phyloP scores from a whole-genome alignment of 2,888 invertebrate species.

The Lepidocyrtoides sp. region DNA sequence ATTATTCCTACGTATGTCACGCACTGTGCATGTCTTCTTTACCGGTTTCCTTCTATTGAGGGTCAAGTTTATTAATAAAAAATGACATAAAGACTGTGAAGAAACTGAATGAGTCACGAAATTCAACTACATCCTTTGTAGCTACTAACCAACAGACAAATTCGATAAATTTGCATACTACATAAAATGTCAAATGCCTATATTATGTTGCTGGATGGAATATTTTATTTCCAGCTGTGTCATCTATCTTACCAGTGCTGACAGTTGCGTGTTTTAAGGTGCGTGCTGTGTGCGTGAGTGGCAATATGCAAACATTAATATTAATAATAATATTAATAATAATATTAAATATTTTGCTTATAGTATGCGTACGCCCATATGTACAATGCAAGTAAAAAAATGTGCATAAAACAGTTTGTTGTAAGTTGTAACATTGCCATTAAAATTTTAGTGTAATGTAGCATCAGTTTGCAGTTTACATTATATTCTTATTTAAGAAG shows the following conservation, averaged over 20 bases:
- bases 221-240: conserved; percentile 34
- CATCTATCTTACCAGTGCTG: conserved; percentile 12
- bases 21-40: conserved; percentile 8
- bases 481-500: neutral
- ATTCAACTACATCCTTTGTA: neutral
- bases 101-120: conserved; percentile 17
- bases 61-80: conserved; percentile 63
- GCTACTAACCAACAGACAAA: neutral
- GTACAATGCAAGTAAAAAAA: neutral
- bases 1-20: too few species aligned
- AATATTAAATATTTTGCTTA: conserved; percentile 9
- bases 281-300: neutral
- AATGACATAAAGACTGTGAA: conserved; percentile 2
- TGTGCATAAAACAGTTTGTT: neutral
- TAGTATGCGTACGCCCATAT: neutral
- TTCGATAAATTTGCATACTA: conserved; percentile 29
- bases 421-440: neutral
- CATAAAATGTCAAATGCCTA: neutral
- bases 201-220: neutral
- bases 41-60: conserved; percentile 65
- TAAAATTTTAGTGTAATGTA: neutral
- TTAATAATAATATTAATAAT: neutral
- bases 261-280: conserved; percentile 13
- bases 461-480: neutral
- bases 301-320: conserved; percentile 12